These are phyloP conservation scores for Iselma pallidipennis DNA, from an alignment of 2,888 invertebrate genomes.

Conservation along the genomic window DNA sequence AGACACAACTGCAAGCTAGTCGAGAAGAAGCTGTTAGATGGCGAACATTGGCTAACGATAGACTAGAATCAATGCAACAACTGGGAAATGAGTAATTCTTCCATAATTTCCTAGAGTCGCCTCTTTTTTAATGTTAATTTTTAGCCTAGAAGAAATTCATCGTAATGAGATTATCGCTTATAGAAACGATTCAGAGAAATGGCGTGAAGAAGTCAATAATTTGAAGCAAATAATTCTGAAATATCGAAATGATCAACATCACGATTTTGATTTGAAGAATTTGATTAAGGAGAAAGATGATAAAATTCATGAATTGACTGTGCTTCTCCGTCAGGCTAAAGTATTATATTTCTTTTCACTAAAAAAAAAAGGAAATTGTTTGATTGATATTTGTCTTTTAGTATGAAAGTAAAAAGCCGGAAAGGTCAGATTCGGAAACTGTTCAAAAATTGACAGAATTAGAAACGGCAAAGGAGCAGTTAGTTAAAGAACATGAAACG, in stretches of 20 bases:
- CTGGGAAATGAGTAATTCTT: slow-evolving; percentile 46
- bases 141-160: slow-evolving; percentile 65
- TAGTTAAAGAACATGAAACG: slow-evolving; percentile 51
- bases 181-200: slow-evolving; percentile 66
- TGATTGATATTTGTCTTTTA: slow-evolving; percentile 16
- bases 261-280: slow-evolving; percentile 50
- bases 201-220: slow-evolving; percentile 60
- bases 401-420: slow-evolving; percentile 30
- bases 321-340: slow-evolving; percentile 52
- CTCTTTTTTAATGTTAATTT: slow-evolving; percentile 2
- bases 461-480: slow-evolving; percentile 42
- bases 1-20: slow-evolving; percentile 59
- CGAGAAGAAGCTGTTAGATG: slow-evolving; percentile 65
- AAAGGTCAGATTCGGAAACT: slow-evolving; percentile 28
- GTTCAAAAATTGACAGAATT: slow-evolving; percentile 41
- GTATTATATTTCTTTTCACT: slow-evolving; percentile 34
- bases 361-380: background rate
- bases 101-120: background rate
- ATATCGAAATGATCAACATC: slow-evolving; percentile 51
- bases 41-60: slow-evolving; percentile 69
- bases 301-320: slow-evolving; percentile 56
- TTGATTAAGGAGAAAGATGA: slow-evolving; percentile 54
- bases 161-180: slow-evolving; percentile 66
- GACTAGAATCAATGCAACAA: slow-evolving; percentile 67
- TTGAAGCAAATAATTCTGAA: slow-evolving; percentile 54